Evolutionary conservation across 2,113 vertebrate species (phyloP).

Genomic region (Oreamnos americanus): DNA sequence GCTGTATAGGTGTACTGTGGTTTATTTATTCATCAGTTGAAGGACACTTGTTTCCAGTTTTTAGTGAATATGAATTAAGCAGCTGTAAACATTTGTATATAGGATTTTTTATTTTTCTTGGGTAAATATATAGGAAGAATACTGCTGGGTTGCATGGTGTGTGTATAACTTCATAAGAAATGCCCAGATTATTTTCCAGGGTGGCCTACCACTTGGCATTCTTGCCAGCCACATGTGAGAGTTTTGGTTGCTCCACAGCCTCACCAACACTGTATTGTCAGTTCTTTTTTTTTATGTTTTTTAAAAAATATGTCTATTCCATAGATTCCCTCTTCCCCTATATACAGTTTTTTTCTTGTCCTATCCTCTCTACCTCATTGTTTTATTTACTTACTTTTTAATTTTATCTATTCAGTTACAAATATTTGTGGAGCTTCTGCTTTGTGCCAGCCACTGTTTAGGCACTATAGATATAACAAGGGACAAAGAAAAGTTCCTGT

Average conservation of each 20-base stretch:
- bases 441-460: not conserved
- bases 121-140: not conserved
- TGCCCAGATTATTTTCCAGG: not conserved
- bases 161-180: conserved; percentile 28
- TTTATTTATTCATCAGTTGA: not conserved
- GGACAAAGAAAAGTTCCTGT: not conserved
- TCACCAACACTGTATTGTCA: not conserved
- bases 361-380: not conserved
- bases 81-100: not conserved
- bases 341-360: not conserved
- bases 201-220: not conserved
- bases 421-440: not conserved
- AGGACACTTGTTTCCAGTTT: not conserved
- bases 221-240: not conserved
- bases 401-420: not conserved
- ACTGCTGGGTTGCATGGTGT: not conserved
- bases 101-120: not conserved
- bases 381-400: conserved; percentile 19
- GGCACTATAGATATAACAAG: not conserved
- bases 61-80: conserved; percentile 16
- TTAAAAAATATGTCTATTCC: not conserved
- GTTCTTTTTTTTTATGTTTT: not conserved
- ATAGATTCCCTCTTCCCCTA: not conserved
- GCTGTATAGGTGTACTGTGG: not conserved
- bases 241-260: not conserved